Evolutionary conservation across 2,113 vertebrate species (phyloP), one percentile per base, ranked within the genome.

Genomic region (Ascaphus truei): DNA sequence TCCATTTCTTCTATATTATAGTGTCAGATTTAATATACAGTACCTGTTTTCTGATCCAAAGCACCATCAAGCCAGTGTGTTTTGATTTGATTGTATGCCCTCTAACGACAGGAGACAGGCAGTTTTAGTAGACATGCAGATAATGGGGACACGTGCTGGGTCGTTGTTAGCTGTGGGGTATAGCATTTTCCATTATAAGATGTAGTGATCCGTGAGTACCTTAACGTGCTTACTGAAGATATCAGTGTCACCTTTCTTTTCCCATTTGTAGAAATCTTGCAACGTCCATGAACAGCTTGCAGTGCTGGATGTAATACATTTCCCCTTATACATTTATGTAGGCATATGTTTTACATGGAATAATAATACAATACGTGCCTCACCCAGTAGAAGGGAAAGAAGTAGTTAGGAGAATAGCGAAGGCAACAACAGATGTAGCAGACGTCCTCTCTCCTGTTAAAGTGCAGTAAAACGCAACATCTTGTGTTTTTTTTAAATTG

Each of bases 141-240:
- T 23, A 36, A 41, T 4, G 12, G 50, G 26, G 13, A 26, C 26
- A 66, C 26, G 30, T 30, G 16, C 26, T 30, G 31, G 51, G 51
- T 43, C 36, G 26, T 43, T 55, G 23, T 23, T 66, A 55, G 63
- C 63, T 66, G 34, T 66, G 51, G 36, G 63, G 63, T 43, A 53
- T 41, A 7, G 62, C 41, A 29, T 26, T 33, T 64, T 64, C 31
- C 23, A 64, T 51, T 51, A 36, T 16, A 1, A 51, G 31, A 51
- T 20, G 26, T 55, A 43, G 63, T 37, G 50, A 55, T 66, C 50
- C 36, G 4, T 66, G 16, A 66, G 22, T 55, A 41, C 36, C 26
- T 66, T 55, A 55, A 23, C 13, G 43, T 43, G 51, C 51, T 45
- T 34, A 66, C 36, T 55, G 12, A 29, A 56, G 36, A 33, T 64